Evolutionary conservation across 2,888 invertebrate genomes (phyloP).

Genomic region (Drosophila aldrichi): DNA sequence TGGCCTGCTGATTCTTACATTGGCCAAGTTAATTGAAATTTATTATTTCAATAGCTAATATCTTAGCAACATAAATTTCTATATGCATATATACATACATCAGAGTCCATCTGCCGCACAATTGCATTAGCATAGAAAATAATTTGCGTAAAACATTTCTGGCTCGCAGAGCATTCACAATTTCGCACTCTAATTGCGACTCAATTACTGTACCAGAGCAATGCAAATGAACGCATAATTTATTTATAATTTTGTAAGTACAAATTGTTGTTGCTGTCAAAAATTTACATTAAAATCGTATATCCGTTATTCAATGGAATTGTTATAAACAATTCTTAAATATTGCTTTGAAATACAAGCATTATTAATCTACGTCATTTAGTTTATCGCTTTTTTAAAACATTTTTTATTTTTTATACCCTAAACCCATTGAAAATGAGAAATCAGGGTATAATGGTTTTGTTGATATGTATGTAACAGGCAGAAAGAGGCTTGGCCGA

Average conservation of each 20-base stretch:
- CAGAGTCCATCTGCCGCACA: background rate
- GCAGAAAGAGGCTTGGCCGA: no score
- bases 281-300: background rate
- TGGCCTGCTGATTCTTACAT: background rate
- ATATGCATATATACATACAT: background rate
- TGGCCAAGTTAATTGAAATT: background rate
- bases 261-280: background rate
- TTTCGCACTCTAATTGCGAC: background rate
- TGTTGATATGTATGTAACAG: no score
- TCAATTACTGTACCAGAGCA: background rate
- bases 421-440: no score
- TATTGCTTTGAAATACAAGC: background rate
- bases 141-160: background rate
- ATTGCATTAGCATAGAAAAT: background rate
- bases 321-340: background rate
- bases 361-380: background rate
- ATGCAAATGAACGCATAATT: background rate
- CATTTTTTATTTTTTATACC: no score
- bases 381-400: background rate
- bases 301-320: no score
- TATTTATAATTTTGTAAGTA: background rate
- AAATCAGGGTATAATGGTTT: no score
- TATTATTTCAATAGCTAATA: background rate
- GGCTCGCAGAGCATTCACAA: background rate
- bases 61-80: background rate